phyloP scores from a whole-genome alignment of 2,113 vertebrate species.

The Aspidoscelis tigris region DNA sequence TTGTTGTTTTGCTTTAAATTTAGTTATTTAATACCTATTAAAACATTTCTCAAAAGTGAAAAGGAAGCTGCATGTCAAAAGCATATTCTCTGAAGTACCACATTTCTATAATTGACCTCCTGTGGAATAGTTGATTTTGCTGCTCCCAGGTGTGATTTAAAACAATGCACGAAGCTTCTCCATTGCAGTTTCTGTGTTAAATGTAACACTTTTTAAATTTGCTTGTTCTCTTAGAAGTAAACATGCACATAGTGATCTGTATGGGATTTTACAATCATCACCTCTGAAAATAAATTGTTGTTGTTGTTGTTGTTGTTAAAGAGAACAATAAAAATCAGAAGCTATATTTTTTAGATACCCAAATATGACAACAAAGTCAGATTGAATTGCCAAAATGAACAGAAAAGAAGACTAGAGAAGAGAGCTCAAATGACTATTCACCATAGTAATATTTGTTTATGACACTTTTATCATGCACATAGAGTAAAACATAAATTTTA shows the following conservation, averaged over 20 bases:
- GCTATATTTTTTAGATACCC: neutral
- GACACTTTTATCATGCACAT: neutral
- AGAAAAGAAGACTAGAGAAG: neutral
- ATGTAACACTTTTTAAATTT: neutral
- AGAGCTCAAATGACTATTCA: neutral
- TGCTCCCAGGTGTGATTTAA: conserved; percentile 3
- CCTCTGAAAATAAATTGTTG: neutral
- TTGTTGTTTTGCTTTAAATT: neutral
- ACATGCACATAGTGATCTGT: neutral
- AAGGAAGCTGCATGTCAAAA: neutral
- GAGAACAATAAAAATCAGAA: neutral
- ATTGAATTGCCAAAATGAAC: neutral
- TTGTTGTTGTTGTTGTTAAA: no score
- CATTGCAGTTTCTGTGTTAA: accelerated
- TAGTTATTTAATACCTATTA: neutral
- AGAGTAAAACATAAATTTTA: neutral
- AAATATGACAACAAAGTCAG: neutral
- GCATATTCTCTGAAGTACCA: neutral
- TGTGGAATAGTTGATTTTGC: neutral
- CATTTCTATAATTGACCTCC: neutral
- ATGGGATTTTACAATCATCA: accelerated
- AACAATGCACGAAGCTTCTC: neutral
- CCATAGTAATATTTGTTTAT: neutral
- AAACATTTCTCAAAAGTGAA: neutral
- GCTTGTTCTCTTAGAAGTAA: neutral